These are phyloP conservation scores for Colius striatus DNA, from an alignment of 2,113 vertebrate genomes.

Conservation along the genomic window DNA sequence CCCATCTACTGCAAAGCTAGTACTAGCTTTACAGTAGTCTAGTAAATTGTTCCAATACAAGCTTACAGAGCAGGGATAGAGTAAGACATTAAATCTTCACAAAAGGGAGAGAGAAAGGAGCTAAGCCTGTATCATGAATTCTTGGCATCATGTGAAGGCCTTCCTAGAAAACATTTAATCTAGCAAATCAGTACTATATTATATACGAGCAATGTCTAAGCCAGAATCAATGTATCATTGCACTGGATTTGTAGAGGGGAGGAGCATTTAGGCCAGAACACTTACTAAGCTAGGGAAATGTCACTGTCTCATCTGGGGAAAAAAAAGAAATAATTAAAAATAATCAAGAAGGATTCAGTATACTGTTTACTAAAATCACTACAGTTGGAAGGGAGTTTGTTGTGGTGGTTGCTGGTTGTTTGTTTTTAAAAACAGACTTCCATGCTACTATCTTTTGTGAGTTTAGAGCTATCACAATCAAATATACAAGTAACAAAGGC, in stretches of 20 bases:
- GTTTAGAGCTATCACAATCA: background rate
- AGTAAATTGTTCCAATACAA: background rate
- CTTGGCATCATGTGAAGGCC: background rate
- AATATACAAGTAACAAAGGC: background rate
- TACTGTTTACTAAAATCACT: background rate
- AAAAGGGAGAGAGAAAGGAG: background rate
- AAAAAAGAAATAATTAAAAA: background rate
- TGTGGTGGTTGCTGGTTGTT: background rate
- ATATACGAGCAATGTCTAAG: background rate
- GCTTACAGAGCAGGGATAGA: background rate
- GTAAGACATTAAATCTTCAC: background rate
- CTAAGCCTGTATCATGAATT: background rate
- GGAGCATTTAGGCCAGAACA: background rate
- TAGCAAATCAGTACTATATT: background rate
- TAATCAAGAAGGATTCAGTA: background rate
- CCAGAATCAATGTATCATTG: background rate
- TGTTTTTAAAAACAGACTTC: background rate
- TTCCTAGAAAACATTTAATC: constrained; percentile 4
- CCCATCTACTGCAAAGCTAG: too few relatives aligned
- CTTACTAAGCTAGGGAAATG: background rate
- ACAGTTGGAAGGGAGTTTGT: background rate
- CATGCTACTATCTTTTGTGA: background rate
- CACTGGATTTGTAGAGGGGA: background rate
- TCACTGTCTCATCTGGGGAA: background rate
- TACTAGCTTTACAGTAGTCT: background rate